Evolutionary conservation across 1,140 invertebrate species (phyloP).

Genomic region (Lasioglossum baleicum): DNA sequence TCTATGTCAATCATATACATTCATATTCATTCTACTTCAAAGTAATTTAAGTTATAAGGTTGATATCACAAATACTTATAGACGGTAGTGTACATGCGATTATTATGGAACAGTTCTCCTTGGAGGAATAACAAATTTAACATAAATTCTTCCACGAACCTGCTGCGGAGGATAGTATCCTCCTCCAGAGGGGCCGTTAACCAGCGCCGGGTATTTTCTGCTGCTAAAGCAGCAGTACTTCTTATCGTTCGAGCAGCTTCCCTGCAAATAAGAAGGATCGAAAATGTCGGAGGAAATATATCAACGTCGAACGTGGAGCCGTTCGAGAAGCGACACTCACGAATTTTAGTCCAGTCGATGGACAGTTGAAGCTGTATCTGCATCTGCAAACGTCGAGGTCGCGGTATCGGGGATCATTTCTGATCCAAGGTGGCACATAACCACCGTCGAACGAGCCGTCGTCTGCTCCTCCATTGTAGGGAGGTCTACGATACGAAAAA

Average conservation of each 20-base stretch:
- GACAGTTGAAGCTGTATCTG: conserved; percentile 81
- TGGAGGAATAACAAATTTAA: too few relatives aligned
- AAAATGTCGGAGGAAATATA: not conserved
- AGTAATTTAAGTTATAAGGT: too few relatives aligned
- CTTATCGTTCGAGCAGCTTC: conserved; percentile 80
- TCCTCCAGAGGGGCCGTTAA: not conserved
- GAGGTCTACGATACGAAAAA: conserved; percentile 26
- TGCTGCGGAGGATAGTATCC: not conserved
- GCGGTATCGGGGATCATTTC: conserved; percentile 72
- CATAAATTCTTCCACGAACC: not conserved
- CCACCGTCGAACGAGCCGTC: not conserved
- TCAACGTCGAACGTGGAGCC: too few relatives aligned
- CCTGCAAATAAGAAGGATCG: conserved; percentile 64
- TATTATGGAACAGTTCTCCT: too few relatives aligned
- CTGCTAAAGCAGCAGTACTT: conserved; percentile 81
- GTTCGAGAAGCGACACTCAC: conserved; percentile 70
- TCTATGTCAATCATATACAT: too few relatives aligned
- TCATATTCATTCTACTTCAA: too few relatives aligned
- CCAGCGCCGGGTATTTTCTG: conserved; percentile 59
- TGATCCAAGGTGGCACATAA: conserved; percentile 75
- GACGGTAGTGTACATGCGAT: too few relatives aligned
- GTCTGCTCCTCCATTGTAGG: conserved; percentile 17
- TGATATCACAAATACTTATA: too few relatives aligned
- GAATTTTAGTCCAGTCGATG: conserved; percentile 80
- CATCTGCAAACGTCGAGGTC: conserved; percentile 81